A percentile compares a stretch with the other conserved stretches of the same genome.
These are phyloP conservation scores for Hydrotaea diabolus DNA, from an alignment of 2,888 invertebrate species.

Conservation along the genomic window DNA sequence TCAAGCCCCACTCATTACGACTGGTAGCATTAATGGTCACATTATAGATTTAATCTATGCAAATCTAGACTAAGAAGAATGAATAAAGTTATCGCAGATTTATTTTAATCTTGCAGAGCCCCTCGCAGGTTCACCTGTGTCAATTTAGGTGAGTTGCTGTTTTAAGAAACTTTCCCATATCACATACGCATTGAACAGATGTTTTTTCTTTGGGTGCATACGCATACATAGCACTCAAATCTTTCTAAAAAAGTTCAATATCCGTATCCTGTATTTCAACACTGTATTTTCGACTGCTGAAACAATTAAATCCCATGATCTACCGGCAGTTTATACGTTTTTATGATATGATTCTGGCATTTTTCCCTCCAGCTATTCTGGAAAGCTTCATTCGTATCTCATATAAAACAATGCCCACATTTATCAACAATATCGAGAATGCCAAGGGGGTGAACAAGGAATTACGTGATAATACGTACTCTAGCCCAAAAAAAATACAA, in stretches of 20 bases:
- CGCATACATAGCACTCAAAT: background rate
- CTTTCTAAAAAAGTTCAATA: background rate
- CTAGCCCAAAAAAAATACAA: background rate
- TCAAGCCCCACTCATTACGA: too few relatives aligned
- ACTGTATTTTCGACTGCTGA: background rate
- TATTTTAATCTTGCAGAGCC: too few relatives aligned
- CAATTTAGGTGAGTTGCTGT: too few relatives aligned
- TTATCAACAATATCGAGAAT: slow-evolving; percentile 16
- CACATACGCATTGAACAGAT: background rate
- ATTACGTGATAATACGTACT: background rate
- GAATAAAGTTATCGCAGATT: too few relatives aligned
- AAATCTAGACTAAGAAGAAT: too few relatives aligned
- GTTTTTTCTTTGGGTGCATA: slow-evolving; percentile 3
- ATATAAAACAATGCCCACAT: background rate
- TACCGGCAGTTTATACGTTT: background rate
- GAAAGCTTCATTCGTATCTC: slow-evolving; percentile 11
- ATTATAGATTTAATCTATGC: too few relatives aligned
- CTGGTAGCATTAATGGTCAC: too few relatives aligned
- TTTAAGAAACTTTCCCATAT: too few relatives aligned
- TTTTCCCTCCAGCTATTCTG: background rate
- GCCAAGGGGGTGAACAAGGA: slow-evolving; percentile 5
- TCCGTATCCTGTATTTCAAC: slow-evolving; percentile 32
- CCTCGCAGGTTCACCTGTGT: too few relatives aligned
- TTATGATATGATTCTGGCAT: background rate
- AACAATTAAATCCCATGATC: slow-evolving; percentile 20